Conservation (phyloP, 2,888 invertebrate species). For the Keiferia lycopersicella region DNA sequence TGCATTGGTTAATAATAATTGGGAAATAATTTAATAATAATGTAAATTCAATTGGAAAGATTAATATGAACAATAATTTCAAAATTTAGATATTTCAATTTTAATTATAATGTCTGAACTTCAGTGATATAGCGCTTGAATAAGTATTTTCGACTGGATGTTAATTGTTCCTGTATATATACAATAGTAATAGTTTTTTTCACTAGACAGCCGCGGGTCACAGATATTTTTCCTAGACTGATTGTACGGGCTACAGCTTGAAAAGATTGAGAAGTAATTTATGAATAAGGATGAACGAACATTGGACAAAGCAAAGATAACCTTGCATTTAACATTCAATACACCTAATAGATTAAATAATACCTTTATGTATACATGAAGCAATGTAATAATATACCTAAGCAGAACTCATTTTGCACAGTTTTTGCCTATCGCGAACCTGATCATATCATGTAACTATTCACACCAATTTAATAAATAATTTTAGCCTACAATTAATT, state of each 20-base stretch:
- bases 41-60: slow-evolving; percentile 27
- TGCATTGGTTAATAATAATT: slow-evolving; percentile 35
- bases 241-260: slow-evolving; percentile 16
- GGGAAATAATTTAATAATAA: slow-evolving; percentile 24
- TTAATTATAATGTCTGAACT: slow-evolving; percentile 12
- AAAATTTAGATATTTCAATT: slow-evolving; percentile 24
- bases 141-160: slow-evolving; percentile 34
- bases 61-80: slow-evolving; percentile 23
- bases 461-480: slow-evolving; percentile 21
- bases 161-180: slow-evolving; percentile 48
- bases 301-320: slow-evolving; percentile 20
- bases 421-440: slow-evolving; percentile 35
- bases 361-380: slow-evolving; percentile 12
- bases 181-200: slow-evolving; percentile 37
- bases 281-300: not conserved
- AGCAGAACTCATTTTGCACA: slow-evolving; percentile 26
- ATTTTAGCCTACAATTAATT: slow-evolving; percentile 37
- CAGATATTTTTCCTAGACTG: slow-evolving; percentile 3
- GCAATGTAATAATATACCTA: slow-evolving; percentile 23
- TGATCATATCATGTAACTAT: slow-evolving; percentile 38
- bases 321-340: slow-evolving; percentile 27
- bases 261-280: slow-evolving; percentile 18
- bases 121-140: not conserved
- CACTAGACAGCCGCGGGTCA: slow-evolving; percentile 36
- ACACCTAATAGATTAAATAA: slow-evolving; percentile 27